Conservation (phyloP, 2,797 vertebrate species). For the Girardinus metallicus region DNA sequence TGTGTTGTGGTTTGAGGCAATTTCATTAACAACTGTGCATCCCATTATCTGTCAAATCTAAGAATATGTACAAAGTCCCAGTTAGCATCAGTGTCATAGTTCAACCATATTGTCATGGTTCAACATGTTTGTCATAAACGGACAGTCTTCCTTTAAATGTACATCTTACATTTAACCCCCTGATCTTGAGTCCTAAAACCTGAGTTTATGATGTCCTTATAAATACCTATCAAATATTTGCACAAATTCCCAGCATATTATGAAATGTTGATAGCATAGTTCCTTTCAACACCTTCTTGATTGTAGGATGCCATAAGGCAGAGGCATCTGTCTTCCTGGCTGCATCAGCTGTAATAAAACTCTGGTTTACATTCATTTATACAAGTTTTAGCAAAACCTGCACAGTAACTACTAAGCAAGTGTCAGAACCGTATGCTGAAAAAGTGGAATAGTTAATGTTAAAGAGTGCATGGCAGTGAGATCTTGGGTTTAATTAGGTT, state of each 20-base stretch:
- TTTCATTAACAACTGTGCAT: not conserved
- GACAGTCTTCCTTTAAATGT: not conserved
- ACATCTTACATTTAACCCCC: not conserved
- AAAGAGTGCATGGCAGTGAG: not conserved
- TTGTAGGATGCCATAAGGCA: not conserved
- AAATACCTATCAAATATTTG: not conserved
- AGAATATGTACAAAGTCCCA: not conserved
- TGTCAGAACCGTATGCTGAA: not conserved
- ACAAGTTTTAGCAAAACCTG: not conserved
- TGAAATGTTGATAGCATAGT: not conserved
- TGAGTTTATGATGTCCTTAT: not conserved
- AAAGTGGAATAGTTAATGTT: not conserved
- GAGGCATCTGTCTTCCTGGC: not conserved
- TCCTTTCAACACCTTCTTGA: not conserved
- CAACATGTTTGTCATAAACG: not conserved
- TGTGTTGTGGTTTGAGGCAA: not conserved
- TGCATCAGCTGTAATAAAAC: not conserved
- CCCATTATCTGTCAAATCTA: not conserved
- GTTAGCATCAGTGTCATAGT: not conserved
- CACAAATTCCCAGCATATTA: not conserved
- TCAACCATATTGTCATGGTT: not conserved
- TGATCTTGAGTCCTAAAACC: not conserved
- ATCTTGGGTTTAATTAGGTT: constrained; percentile 16
- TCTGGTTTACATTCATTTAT: not conserved
- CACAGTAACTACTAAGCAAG: not conserved